Conservation (phyloP, 2,888 invertebrate species). For the Dicranocentrus wangi region DNA sequence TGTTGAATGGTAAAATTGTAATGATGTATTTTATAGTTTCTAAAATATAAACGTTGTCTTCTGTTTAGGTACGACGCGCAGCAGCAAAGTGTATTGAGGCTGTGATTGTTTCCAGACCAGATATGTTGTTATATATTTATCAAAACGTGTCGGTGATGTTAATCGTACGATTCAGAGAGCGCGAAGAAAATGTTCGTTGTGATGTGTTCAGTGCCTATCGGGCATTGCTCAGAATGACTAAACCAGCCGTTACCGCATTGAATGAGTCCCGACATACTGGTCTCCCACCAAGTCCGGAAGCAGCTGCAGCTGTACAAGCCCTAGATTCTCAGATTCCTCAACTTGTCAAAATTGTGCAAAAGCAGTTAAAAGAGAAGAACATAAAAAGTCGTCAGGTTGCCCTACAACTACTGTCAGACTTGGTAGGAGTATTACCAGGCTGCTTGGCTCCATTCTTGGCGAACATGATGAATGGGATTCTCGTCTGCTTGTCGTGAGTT, state of each 20-base stretch:
- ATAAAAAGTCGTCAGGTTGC: conserved; percentile 93
- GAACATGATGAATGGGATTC: conserved; percentile 74
- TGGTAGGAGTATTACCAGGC: conserved; percentile 87
- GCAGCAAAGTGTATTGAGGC: conserved; percentile 98
- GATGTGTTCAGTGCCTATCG: conserved; percentile 98
- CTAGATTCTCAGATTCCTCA: conserved; percentile 72
- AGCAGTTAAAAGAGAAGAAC: conserved; percentile 88
- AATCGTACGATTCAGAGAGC: conserved; percentile 79
- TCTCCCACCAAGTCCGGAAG: conserved; percentile 84
- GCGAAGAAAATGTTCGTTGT: conserved; percentile 99
- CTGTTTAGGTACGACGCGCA: conserved; percentile 81
- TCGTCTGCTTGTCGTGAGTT: conserved; percentile 84
- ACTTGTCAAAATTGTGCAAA: conserved; percentile 84
- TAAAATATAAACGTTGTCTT: too few relatives aligned
- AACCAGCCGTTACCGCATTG: conserved; percentile 79
- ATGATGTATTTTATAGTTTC: not conserved
- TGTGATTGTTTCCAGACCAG: conserved; percentile 92
- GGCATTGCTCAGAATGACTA: conserved; percentile 91
- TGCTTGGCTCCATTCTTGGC: conserved; percentile 72
- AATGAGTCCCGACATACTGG: conserved; percentile 80
- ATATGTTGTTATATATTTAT: conserved; percentile 92
- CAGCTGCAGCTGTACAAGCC: conserved; percentile 75
- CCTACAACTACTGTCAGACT: conserved; percentile 90
- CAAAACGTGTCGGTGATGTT: conserved; percentile 86
- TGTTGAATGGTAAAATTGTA: not conserved